These are phyloP conservation scores for Mactra quadrangularis DNA, from an alignment of 1,140 invertebrate genomes.

Conservation along the genomic window DNA sequence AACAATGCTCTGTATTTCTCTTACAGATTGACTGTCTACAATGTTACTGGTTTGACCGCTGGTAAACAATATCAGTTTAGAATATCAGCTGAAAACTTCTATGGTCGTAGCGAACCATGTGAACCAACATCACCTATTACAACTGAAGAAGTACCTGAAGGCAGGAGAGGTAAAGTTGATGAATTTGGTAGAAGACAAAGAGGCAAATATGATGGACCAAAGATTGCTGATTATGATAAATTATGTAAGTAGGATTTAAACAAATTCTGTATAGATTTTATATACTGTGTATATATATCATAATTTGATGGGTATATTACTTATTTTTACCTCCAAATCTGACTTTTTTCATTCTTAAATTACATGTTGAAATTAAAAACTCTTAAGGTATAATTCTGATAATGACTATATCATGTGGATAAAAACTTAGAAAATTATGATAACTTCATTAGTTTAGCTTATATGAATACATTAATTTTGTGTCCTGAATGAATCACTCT, in stretches of 20 bases:
- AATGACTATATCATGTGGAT: no score
- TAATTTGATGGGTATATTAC: no score
- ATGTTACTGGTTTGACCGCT: slow-evolving; percentile 78
- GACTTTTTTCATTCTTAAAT: no score
- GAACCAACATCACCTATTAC: slow-evolving; percentile 79
- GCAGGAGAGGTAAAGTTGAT: slow-evolving; percentile 84
- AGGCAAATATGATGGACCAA: slow-evolving; percentile 92
- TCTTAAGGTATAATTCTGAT: no score
- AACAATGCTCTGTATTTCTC: no score
- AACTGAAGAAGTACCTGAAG: slow-evolving; percentile 76
- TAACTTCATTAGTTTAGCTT: no score
- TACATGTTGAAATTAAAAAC: no score
- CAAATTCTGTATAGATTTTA: neutral
- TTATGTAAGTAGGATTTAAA: slow-evolving; percentile 88
- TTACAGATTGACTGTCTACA: slow-evolving; percentile 74
- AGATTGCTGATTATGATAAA: slow-evolving; percentile 97
- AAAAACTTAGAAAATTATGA: no score
- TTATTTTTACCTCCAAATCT: no score
- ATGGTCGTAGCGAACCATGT: slow-evolving; percentile 96
- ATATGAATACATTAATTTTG: no score
- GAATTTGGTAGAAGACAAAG: slow-evolving; percentile 96
- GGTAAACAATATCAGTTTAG: slow-evolving; percentile 98
- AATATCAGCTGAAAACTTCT: slow-evolving; percentile 98
- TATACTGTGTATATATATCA: neutral
- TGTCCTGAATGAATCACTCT: no score